Conservation (phyloP, 2,113 vertebrate genomes). For the Gymnocephalus cernua region DNA sequence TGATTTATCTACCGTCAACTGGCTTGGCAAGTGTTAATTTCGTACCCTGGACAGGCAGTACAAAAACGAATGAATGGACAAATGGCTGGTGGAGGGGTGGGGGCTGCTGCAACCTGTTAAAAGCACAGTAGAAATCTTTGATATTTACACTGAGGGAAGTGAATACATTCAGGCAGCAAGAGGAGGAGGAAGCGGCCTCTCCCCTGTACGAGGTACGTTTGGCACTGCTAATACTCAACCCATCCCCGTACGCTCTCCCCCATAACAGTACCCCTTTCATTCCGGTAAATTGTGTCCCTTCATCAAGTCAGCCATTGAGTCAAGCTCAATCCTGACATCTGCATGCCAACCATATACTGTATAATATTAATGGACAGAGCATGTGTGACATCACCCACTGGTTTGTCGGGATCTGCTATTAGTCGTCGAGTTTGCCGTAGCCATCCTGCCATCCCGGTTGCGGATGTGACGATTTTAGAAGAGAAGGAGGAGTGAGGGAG, state of each 20-base stretch:
- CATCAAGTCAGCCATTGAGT: not conserved
- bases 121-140: conserved; percentile 76
- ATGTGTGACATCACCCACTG: no score
- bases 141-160: conserved; percentile 80
- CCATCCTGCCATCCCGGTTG: no score
- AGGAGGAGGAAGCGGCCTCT: conserved; percentile 50
- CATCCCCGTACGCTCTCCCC: conserved; percentile 23
- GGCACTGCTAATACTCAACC: conserved; percentile 77
- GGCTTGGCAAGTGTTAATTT: not conserved
- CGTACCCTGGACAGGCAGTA: conserved; percentile 5
- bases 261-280: conserved; percentile 6
- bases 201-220: conserved; percentile 82
- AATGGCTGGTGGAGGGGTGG: conserved; percentile 2
- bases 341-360: no score
- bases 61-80: conserved; percentile 13
- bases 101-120: conserved; percentile 65
- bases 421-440: no score
- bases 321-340: conserved; percentile 14
- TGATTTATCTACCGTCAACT: conserved; percentile 2
- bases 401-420: no score
- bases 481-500: no score
- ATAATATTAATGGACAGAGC: no score
- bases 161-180: conserved; percentile 86
- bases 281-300: conserved; percentile 20
- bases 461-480: no score